Evolutionary conservation across 2,888 invertebrate species (phyloP).

Genomic region (Julus scanicus): DNA sequence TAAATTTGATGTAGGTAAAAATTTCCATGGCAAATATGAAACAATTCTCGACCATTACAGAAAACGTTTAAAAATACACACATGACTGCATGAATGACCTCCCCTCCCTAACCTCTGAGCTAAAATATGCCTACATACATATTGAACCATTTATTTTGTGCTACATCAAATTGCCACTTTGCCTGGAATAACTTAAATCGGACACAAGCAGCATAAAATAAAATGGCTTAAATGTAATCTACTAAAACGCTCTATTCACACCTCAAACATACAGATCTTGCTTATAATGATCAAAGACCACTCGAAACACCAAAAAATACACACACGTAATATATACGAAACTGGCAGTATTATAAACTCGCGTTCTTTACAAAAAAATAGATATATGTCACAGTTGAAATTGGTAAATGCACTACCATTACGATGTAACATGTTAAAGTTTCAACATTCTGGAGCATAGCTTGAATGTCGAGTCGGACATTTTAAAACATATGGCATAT

Average conservation of each 20-base stretch:
- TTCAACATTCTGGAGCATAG: neutral
- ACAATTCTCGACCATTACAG: neutral
- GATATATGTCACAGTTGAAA: conserved; percentile 23
- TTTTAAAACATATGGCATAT: neutral
- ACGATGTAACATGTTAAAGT: neutral
- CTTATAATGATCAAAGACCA: neutral
- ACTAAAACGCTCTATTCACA: neutral
- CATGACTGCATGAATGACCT: neutral
- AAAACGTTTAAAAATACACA: neutral
- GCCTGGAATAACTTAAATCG: neutral
- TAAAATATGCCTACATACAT: neutral
- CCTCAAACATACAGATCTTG: neutral
- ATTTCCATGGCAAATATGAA: neutral
- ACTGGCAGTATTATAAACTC: conserved; percentile 21
- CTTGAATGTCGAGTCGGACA: neutral
- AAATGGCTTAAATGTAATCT: neutral
- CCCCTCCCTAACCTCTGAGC: neutral
- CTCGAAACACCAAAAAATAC: neutral
- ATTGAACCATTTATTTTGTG: neutral
- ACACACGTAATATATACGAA: neutral
- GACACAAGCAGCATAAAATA: neutral
- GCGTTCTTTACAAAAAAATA: neutral
- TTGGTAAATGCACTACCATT: neutral
- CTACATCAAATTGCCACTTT: neutral
- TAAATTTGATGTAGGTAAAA: neutral